phyloP scores from a whole-genome alignment of 1,140 invertebrate genomes.

The Bursaphelenchus mucronatus region DNA sequence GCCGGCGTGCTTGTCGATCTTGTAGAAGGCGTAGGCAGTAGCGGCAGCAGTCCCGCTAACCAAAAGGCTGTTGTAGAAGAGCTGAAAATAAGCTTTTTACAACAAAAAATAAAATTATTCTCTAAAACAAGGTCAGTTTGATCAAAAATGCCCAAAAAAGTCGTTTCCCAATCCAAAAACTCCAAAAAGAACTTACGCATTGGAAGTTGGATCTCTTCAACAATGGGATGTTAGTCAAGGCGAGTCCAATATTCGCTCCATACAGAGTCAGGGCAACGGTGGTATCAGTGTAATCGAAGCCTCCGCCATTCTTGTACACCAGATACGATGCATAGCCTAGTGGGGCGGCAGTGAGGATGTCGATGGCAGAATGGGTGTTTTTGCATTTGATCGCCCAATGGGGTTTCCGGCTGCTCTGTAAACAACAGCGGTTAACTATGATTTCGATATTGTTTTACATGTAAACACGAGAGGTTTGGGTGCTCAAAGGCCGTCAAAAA shows the following conservation, averaged over 20 bases:
- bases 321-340: conserved; percentile 59
- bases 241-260: conserved; percentile 45
- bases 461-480: not conserved
- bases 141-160: not conserved
- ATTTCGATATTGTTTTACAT: conserved; percentile 9
- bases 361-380: conserved; percentile 39
- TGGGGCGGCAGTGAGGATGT: conserved; percentile 41
- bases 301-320: conserved; percentile 59
- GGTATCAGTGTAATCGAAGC: conserved; percentile 60
- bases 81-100: conserved; percentile 35
- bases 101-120: not conserved
- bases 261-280: conserved; percentile 53
- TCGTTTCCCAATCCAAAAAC: not conserved
- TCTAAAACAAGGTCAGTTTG: not conserved
- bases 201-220: conserved; percentile 49
- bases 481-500: conserved; percentile 2
- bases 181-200: conserved; percentile 31
- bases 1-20: conserved; percentile 57
- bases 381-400: conserved; percentile 39
- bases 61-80: conserved; percentile 40
- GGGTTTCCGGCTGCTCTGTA: conserved; percentile 29
- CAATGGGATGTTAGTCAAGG: conserved; percentile 38
- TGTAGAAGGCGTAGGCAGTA: conserved; percentile 51
- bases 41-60: conserved; percentile 42
- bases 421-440: conserved; percentile 6